Base-by-base conservation (phyloP, 37 sponge, comb jelly and placozoan genomes). In the Beroe ovata region DNA sequence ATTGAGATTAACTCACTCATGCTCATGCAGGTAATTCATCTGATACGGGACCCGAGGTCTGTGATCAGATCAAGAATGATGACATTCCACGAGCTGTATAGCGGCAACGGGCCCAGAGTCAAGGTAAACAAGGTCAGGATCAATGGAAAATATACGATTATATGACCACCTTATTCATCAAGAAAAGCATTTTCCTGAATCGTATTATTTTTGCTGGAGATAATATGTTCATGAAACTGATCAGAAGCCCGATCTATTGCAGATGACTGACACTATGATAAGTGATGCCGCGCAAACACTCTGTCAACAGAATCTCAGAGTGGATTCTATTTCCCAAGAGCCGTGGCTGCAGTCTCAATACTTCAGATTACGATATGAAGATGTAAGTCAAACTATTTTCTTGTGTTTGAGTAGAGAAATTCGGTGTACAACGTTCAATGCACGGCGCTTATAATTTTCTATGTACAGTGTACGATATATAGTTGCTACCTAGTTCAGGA, bases 21-120 rank as follows among this genome's bases (percentile, higher is more conserved):
- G n/a, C n/a, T n/a, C n/a, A n/a, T n/a, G n/a, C 69, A 66, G 69
- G 69, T 66, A 3, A 37, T 66, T 33, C 69, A 66, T 66, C 34
- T 66, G 69, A 66, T 66, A 26, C 69, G 69, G 36, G 69, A 66
- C 30, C 69, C 69, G 1, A 29, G 69, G 34, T 34, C 69, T 29
- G 69, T 66, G 25, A 26, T 66, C 33, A 66, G 69, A 66, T 66
- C 69, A 26, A 66, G 69, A 66, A 66, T 66, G 69, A 18, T 32
- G 2, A 66, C 69, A 0, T 66, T 66, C 30, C 69, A 66, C 69
- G 69, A 66, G 16, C 69, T 66, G 16, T 66, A 66, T 37, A 66
- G 69, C 36, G 69, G 69, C 33, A 66, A 66, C 35, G 32, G 69
- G 30, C 63, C 21, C 4, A 62, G 26, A 62, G 26, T 16, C 21